These are phyloP conservation scores for Chirona hameri DNA, from an alignment of 2,888 invertebrate genomes.

Conservation along the genomic window DNA sequence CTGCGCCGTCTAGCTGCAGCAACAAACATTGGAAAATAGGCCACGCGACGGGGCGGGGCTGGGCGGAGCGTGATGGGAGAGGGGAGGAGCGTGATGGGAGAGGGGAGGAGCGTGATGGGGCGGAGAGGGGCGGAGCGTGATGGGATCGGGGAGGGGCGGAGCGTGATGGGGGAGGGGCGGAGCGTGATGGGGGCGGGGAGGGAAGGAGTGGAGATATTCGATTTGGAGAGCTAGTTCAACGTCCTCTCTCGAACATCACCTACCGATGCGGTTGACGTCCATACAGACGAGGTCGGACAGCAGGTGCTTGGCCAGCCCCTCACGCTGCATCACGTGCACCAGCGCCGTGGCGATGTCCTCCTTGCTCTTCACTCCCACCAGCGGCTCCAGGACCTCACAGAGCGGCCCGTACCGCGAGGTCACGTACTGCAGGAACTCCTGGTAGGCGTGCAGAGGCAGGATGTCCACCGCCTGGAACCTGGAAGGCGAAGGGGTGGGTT, in stretches of 20 bases:
- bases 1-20: not conserved
- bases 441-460: constrained; percentile 78
- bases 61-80: no score
- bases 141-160: no score
- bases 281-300: constrained; percentile 85
- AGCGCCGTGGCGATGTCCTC: constrained; percentile 62
- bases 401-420: constrained; percentile 70
- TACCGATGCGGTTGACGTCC: constrained; percentile 79
- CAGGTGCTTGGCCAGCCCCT: constrained; percentile 73
- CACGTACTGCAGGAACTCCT: constrained; percentile 69
- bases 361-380: constrained; percentile 40
- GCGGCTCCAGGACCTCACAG: constrained; percentile 61
- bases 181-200: no score
- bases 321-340: constrained; percentile 82
- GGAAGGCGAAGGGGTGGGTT: not conserved
- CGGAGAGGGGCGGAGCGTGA: no score
- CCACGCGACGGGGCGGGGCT: not conserved
- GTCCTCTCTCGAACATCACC: constrained; percentile 52
- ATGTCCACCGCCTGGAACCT: constrained; percentile 83
- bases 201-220: no score
- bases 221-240: no score
- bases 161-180: no score
- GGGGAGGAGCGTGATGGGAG: no score
- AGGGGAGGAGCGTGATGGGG: no score
- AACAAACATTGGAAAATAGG: not conserved